phyloP scores from a whole-genome alignment of 2,888 invertebrate species.

The Ectobius pallidus region DNA sequence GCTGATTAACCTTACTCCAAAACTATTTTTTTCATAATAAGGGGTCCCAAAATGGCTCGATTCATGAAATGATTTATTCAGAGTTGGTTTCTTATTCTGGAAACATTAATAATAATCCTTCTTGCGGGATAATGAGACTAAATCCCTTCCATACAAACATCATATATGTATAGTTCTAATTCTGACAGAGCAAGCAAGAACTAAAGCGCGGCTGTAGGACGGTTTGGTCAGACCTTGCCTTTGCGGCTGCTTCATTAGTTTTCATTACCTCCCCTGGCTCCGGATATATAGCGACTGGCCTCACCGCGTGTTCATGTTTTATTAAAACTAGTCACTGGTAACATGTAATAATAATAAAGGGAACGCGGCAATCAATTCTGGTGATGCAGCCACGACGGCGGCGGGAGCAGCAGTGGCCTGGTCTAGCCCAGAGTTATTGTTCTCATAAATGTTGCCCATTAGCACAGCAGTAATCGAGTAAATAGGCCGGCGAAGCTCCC shows the following conservation, averaged over 20 bases:
- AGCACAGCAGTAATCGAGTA: slow-evolving; percentile 29
- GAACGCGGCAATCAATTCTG: slow-evolving; percentile 26
- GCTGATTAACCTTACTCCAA: too few relatives aligned
- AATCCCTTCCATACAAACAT: too few relatives aligned
- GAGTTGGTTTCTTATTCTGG: too few relatives aligned
- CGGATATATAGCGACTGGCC: neutral
- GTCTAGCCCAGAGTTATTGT: slow-evolving; percentile 30
- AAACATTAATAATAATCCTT: too few relatives aligned
- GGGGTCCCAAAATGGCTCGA: too few relatives aligned
- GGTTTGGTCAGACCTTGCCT: slow-evolving; percentile 5
- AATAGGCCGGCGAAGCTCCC: neutral
- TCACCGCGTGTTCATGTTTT: slow-evolving; percentile 16
- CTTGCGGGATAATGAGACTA: too few relatives aligned
- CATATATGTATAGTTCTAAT: too few relatives aligned
- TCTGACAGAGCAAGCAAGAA: too few relatives aligned
- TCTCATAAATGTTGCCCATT: slow-evolving; percentile 34
- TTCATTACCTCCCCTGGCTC: slow-evolving; percentile 33
- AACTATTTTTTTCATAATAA: too few relatives aligned
- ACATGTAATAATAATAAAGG: slow-evolving; percentile 30
- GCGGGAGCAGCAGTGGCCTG: neutral
- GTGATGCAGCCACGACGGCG: slow-evolving; percentile 10
- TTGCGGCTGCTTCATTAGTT: slow-evolving; percentile 37
- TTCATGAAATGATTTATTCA: too few relatives aligned
- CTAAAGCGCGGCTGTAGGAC: neutral
- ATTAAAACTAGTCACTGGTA: slow-evolving; percentile 27